Conservation (phyloP, 2,797 vertebrate species). For the Chiroxiphia lanceolata region DNA sequence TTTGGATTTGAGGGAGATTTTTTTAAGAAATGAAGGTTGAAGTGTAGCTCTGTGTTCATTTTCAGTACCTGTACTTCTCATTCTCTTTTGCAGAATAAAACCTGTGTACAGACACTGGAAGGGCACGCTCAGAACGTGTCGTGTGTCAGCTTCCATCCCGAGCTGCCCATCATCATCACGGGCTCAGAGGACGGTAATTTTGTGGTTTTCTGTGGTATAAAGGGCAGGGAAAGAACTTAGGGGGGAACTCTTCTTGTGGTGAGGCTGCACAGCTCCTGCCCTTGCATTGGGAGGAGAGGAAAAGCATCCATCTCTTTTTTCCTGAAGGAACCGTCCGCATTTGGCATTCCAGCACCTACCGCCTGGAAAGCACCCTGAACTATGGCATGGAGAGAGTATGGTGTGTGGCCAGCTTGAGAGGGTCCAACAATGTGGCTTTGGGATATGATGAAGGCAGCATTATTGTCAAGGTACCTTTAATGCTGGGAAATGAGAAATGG, state of each 20-base stretch:
- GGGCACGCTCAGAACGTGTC: conserved; percentile 98
- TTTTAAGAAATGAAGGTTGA: neutral
- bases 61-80: neutral
- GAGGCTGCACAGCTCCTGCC: neutral
- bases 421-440: conserved; percentile 95
- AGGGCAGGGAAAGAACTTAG: neutral
- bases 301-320: neutral
- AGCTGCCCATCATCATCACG: conserved; percentile 96
- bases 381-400: conserved; percentile 98
- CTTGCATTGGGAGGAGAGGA: accelerated
- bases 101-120: conserved; percentile 95
- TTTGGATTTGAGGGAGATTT: neutral
- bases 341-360: conserved; percentile 97
- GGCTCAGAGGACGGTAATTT: conserved; percentile 95
- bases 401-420: conserved; percentile 93
- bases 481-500: neutral
- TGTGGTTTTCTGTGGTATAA: neutral
- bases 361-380: conserved; percentile 95
- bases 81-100: conserved; percentile 87
- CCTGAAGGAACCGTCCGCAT: conserved; percentile 91
- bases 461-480: conserved; percentile 89
- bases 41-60: neutral
- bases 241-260: neutral
- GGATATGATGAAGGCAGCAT: conserved; percentile 99
- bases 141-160: conserved; percentile 96